These are phyloP conservation scores for Salvelinus namaycush DNA, from an alignment of 2,113 vertebrate genomes.

Conservation along the genomic window DNA sequence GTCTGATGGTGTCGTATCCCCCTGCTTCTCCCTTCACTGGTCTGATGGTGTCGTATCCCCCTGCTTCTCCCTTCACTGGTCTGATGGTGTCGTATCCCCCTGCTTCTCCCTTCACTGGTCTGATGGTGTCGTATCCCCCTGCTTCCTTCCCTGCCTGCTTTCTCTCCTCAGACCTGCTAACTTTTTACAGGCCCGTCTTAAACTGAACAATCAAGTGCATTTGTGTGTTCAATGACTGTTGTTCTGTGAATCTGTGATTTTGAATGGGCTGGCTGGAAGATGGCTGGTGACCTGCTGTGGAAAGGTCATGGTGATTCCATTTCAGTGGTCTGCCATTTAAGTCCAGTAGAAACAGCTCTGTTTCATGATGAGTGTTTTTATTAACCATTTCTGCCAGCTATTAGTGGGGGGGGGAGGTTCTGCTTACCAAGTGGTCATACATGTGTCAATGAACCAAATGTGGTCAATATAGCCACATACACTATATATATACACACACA, in stretches of 20 bases:
- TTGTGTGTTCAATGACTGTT: conserved; percentile 43
- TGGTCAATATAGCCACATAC: not conserved
- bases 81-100: no score
- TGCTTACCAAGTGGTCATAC: not conserved
- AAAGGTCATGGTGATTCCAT: conserved; percentile 50
- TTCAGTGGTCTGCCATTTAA: conserved; percentile 28
- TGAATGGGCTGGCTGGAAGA: conserved; percentile 29
- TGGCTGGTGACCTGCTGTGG: conserved; percentile 31
- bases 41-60: no score
- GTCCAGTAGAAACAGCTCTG: conserved; percentile 26
- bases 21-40: no score
- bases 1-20: not conserved
- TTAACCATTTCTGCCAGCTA: not conserved
- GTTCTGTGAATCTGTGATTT: conserved; percentile 32
- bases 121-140: no score
- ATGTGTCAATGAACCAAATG: not conserved
- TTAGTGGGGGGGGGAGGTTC: not conserved
- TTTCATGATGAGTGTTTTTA: not conserved
- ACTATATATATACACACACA: no score
- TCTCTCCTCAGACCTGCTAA: not conserved
- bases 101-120: no score
- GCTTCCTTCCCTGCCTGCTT: not conserved
- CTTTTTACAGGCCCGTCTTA: conserved; percentile 11
- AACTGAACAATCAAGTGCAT: conserved; percentile 43
- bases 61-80: no score